Base-by-base conservation (phyloP, 1,140 invertebrate genomes). In the Plodia interpunctella region DNA sequence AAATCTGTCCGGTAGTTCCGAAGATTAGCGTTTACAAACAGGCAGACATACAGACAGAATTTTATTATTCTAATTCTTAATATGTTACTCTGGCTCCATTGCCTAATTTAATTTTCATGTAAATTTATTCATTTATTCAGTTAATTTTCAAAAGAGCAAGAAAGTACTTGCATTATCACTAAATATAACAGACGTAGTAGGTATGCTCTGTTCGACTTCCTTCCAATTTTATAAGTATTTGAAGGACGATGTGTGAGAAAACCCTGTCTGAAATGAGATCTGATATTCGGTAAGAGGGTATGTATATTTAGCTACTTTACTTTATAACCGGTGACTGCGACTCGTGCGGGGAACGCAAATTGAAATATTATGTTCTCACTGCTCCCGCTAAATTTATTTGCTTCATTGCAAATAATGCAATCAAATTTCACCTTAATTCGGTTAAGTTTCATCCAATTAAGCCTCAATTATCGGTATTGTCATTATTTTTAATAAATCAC, bases 261-360 rank as follows among this genome's bases (percentile, higher is more conserved):
- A 11, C 38, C 51, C 4, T 49, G 38, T 38, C 35, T 53, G 51
- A 53, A 53, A 53, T 28, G 55, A 15, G 55, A 57, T 57, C 55
- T 57, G 38, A 57, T 57, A 57, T 57, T 44, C 55, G n/a, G 55
- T 49, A 57, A 57, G 55, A 49, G 55, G 51, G n/a, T 53, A 20
- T 53, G n/a, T 53, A 20, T 53, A 53, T 13, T 10, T 51, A 20
- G n/a, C 49, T 51, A 53, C 51, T 25, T 52, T 52, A 52, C 19
- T 21, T 53, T 53, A 53, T 53, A 53, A n/a, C 20, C 18, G 19
- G 25, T 53, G 51, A 44, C 38, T 15, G 13, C 13, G 32, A 35
- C 5, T 28, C 51, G 51, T 25, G 20, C 51, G 8, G 51, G 20
- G 51, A 53, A 15, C 51, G 20, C 21, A 53, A 53, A 53, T 53